A percentile compares a stretch with the other conserved stretches of the same genome.
These are phyloP conservation scores for Limosa lapponica DNA, from an alignment of 2,797 vertebrate genomes.

Conservation along the genomic window DNA sequence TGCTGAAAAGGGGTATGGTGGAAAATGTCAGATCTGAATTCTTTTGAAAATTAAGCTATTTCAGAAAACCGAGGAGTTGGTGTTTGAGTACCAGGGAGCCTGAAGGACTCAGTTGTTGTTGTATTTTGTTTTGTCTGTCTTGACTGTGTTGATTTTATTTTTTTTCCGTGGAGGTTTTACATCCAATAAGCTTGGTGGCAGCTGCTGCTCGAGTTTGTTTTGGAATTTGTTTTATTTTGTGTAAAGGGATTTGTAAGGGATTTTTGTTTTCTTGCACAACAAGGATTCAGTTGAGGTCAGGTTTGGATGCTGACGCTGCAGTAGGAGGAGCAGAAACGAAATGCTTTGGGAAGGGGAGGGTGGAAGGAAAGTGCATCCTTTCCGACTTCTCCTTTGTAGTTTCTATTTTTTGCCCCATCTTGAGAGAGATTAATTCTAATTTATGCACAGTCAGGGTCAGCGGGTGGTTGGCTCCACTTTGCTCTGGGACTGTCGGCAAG, in stretches of 20 bases:
- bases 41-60: background rate
- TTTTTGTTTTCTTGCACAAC: background rate
- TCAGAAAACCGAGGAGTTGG: background rate
- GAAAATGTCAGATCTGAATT: background rate
- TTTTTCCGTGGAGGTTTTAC: fast-evolving
- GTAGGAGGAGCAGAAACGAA: background rate
- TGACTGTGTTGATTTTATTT: background rate
- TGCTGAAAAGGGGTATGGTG: background rate
- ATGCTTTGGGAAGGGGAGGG: background rate
- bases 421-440: background rate
- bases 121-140: background rate
- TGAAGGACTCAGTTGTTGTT: background rate
- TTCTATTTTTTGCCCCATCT: background rate
- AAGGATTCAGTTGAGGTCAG: background rate
- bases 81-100: background rate
- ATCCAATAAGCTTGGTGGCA: background rate
- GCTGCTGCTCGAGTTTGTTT: background rate
- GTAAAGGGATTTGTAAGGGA: background rate
- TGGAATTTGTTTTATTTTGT: background rate
- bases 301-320: background rate
- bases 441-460: background rate
- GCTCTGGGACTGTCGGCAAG: background rate
- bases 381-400: background rate
- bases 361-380: background rate
- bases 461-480: background rate